A percentile compares a stretch with the other conserved stretches of the same genome.
Conservation (phyloP, 2,888 invertebrate species). For the Chrysopilus asiliformis region DNA sequence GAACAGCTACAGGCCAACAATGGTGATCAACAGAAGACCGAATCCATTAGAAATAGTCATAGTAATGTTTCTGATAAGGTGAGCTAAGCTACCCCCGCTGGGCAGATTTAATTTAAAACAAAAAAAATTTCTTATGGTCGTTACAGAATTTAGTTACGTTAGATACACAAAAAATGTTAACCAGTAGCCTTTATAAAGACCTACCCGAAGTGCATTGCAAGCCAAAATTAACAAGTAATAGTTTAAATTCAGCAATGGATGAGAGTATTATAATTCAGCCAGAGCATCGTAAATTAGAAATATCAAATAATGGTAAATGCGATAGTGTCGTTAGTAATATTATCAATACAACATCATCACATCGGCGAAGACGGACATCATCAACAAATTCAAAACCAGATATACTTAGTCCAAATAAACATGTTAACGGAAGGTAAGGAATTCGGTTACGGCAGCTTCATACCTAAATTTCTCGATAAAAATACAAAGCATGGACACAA, state of each 20-base stretch:
- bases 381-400: conserved; percentile 29
- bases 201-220: conserved; percentile 30
- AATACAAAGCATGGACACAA: too few species aligned
- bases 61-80: conserved; percentile 5
- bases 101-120: too few species aligned
- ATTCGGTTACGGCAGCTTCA: too few species aligned
- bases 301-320: conserved; percentile 24
- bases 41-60: not conserved
- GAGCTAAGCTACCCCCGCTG: too few species aligned
- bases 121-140: not conserved
- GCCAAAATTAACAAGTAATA: conserved; percentile 13
- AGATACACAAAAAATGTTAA: conserved; percentile 6
- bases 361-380: conserved; percentile 26
- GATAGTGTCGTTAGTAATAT: conserved; percentile 16
- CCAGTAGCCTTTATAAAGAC: conserved; percentile 15
- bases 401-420: conserved; percentile 20
- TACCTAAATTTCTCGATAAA: too few species aligned
- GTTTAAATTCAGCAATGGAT: conserved; percentile 20
- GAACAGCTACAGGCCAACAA: conserved; percentile 10
- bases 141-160: conserved; percentile 2
- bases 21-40: not conserved
- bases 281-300: conserved; percentile 27
- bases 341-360: conserved; percentile 7
- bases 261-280: conserved; percentile 29
- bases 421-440: conserved; percentile 26